Percentiles rank a stretch among this genome's conserved stretches.
Conservation (phyloP, 2,113 vertebrate species). For the Xyliphius kryptos region DNA sequence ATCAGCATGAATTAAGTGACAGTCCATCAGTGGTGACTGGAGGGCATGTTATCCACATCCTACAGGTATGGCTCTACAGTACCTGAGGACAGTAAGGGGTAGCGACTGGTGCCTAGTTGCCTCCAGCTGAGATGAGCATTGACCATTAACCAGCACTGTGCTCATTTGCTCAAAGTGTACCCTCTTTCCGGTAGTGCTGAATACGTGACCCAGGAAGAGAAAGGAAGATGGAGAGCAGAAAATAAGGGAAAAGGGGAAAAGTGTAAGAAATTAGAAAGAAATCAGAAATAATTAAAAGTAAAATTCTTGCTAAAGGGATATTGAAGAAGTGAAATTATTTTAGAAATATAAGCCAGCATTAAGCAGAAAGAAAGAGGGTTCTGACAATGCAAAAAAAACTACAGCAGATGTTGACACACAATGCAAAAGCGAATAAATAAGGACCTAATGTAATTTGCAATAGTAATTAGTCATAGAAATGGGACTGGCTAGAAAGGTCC, state of each 20-base stretch:
- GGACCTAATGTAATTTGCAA: background rate
- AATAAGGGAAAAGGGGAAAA: slow-evolving; percentile 27
- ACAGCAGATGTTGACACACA: slow-evolving; percentile 3
- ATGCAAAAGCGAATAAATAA: too few species aligned
- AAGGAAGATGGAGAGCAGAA: background rate
- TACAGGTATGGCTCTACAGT: slow-evolving; percentile 11
- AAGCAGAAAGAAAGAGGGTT: background rate
- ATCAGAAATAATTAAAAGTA: slow-evolving; percentile 12
- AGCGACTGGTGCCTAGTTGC: slow-evolving; percentile 67
- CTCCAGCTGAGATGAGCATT: slow-evolving; percentile 67
- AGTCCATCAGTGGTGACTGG: background rate
- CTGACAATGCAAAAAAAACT: background rate
- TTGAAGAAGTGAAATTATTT: background rate
- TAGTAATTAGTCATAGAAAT: background rate
- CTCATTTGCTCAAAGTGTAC: slow-evolving; percentile 86
- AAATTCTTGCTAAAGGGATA: slow-evolving; percentile 19
- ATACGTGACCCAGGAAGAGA: slow-evolving; percentile 7
- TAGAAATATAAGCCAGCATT: background rate
- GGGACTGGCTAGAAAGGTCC: too few species aligned
- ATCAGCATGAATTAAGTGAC: too few species aligned
- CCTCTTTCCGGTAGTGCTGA: slow-evolving; percentile 69
- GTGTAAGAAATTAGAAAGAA: slow-evolving; percentile 17
- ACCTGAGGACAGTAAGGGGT: slow-evolving; percentile 49
- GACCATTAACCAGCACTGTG: slow-evolving; percentile 80
- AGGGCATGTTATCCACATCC: background rate